These are phyloP conservation scores for Porites rus DNA, from an alignment of 92 coral and sea anemone genomes.

Conservation along the genomic window DNA sequence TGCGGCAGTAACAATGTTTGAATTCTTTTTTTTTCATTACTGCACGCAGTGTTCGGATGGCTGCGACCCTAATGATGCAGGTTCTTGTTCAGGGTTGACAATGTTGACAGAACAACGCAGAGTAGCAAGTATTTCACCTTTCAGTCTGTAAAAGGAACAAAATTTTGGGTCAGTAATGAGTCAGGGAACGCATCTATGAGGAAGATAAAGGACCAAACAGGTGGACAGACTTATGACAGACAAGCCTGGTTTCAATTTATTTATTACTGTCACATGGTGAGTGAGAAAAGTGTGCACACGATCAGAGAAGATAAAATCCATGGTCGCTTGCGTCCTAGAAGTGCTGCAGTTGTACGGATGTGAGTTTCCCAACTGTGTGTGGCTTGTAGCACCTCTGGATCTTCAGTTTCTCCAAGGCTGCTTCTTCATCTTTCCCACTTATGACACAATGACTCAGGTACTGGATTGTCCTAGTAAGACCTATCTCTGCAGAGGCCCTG, in stretches of 20 bases:
- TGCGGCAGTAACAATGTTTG: background rate
- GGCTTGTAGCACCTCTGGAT: too few relatives aligned
- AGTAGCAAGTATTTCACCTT: background rate
- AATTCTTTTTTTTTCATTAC: background rate
- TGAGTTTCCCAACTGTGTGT: too few relatives aligned
- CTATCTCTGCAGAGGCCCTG: too few relatives aligned
- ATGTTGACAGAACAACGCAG: background rate
- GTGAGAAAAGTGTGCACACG: background rate
- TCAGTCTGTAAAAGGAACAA: background rate
- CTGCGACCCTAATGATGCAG: background rate
- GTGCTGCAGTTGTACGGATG: too few relatives aligned
- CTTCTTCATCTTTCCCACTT: too few relatives aligned
- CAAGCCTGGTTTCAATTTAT: constrained; percentile 8
- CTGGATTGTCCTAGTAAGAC: too few relatives aligned
- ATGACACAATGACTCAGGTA: too few relatives aligned
- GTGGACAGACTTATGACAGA: background rate
- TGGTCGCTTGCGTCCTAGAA: too few relatives aligned
- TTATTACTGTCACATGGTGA: background rate
- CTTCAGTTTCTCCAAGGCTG: too few relatives aligned
- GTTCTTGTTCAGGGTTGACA: constrained; percentile 11
- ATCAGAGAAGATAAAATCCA: background rate
- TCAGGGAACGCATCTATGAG: constrained; percentile 16
- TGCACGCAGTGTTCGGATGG: background rate
- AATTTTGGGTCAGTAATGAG: constrained; percentile 2
- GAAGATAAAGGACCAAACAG: background rate